These are phyloP conservation scores for Drosophila demipolita DNA, from an alignment of 2,888 invertebrate genomes.

Conservation along the genomic window DNA sequence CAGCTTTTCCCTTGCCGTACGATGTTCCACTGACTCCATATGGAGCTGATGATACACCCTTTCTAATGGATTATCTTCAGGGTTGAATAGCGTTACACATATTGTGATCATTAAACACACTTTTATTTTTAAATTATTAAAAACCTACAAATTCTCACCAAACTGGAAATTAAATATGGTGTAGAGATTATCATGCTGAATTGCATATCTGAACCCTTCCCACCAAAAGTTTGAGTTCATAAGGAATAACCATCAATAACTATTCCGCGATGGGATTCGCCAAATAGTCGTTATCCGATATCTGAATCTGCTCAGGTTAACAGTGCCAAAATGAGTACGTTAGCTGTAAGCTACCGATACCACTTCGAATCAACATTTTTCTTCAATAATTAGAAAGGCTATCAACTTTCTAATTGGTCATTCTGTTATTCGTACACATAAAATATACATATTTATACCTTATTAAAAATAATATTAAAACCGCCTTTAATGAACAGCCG, in stretches of 20 bases:
- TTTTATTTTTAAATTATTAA: not conserved
- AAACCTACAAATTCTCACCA: not conserved
- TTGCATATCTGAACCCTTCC: not conserved
- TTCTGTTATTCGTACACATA: not conserved
- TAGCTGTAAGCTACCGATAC: not conserved
- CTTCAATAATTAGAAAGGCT: slow-evolving; percentile 4
- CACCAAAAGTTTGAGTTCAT: not conserved
- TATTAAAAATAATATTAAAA: not conserved
- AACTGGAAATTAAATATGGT: not conserved
- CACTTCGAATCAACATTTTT: not conserved
- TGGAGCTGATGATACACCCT: slow-evolving; percentile 89
- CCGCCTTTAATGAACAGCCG: not conserved
- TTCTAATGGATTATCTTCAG: slow-evolving; percentile 88
- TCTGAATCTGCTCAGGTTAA: not conserved
- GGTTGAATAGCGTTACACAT: slow-evolving; percentile 8
- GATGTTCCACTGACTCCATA: slow-evolving; percentile 93
- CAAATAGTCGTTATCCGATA: not conserved
- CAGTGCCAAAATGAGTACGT: slow-evolving; percentile 4
- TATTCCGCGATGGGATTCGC: not conserved
- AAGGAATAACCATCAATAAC: not conserved
- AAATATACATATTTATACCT: not conserved
- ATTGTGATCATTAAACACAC: slow-evolving; percentile 15
- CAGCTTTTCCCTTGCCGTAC: slow-evolving; percentile 90
- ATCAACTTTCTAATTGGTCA: not conserved
- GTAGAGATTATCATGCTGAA: not conserved